These are phyloP conservation scores for Drosophila bocki DNA, from an alignment of 1,140 invertebrate genomes.

Conservation along the genomic window DNA sequence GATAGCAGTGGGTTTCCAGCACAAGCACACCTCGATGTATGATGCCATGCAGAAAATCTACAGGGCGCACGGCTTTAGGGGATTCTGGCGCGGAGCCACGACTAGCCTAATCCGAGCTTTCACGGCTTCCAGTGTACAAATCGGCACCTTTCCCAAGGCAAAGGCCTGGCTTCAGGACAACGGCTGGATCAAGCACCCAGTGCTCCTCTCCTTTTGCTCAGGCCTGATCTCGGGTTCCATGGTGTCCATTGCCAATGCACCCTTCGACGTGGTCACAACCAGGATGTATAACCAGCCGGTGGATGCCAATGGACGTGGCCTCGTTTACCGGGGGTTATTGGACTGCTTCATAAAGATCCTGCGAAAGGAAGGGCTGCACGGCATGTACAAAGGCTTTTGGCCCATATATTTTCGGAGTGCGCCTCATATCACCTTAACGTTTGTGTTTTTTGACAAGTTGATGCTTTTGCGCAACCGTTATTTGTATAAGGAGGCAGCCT, in stretches of 20 bases:
- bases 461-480: conserved; percentile 59
- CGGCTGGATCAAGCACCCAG: conserved; percentile 86
- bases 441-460: conserved; percentile 93
- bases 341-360: conserved; percentile 93
- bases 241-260: conserved; percentile 93
- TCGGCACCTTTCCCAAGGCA: conserved; percentile 91
- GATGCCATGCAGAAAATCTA: conserved; percentile 90
- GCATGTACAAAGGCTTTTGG: conserved; percentile 95
- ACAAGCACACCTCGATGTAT: conserved; percentile 89
- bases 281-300: conserved; percentile 95
- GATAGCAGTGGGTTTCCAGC: conserved; percentile 96
- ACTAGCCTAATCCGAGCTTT: conserved; percentile 91
- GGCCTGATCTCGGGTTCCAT: conserved; percentile 92
- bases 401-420: conserved; percentile 93
- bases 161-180: conserved; percentile 86
- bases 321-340: conserved; percentile 90
- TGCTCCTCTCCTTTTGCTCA: conserved; percentile 90
- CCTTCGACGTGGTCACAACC: conserved; percentile 95
- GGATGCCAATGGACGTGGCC: conserved; percentile 88
- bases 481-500: not conserved
- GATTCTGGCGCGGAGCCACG: conserved; percentile 91
- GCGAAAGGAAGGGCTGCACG: conserved; percentile 90
- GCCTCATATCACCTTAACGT: conserved; percentile 94
- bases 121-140: conserved; percentile 93
- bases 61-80: conserved; percentile 89